Evolutionary conservation across 64 coral and sea anemone genomes (phyloP).

Genomic region (Trachythela sp.): DNA sequence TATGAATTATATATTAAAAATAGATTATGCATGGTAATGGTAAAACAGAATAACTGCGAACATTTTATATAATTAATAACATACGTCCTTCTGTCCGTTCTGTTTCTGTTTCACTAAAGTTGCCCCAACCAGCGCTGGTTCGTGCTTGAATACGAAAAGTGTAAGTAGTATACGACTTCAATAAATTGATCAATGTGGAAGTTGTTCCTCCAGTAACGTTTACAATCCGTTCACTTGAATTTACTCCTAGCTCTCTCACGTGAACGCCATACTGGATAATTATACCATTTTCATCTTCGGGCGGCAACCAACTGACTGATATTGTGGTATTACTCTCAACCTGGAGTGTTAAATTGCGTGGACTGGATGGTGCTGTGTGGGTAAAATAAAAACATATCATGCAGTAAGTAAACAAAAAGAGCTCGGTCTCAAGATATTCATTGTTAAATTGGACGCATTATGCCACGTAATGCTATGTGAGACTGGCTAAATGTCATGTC

Average conservation of each 20-base stretch:
- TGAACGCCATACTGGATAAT: too few relatives aligned
- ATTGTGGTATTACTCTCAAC: not conserved
- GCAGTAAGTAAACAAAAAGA: too few relatives aligned
- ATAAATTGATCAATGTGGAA: not conserved
- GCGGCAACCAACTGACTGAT: not conserved
- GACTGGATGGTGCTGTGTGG: not conserved
- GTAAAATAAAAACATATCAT: too few relatives aligned
- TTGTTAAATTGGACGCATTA: too few relatives aligned
- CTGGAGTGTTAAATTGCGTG: not conserved
- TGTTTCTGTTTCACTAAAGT: not conserved
- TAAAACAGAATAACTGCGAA: too few relatives aligned
- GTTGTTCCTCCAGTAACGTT: not conserved
- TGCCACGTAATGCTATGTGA: too few relatives aligned
- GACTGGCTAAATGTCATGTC: too few relatives aligned
- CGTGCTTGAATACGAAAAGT: not conserved
- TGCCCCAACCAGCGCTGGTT: not conserved
- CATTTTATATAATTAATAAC: too few relatives aligned
- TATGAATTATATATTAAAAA: too few relatives aligned
- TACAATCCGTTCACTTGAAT: not conserved
- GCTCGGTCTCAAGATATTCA: too few relatives aligned
- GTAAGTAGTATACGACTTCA: not conserved
- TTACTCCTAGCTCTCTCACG: not conserved
- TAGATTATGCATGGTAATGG: too few relatives aligned
- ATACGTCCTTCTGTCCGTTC: not conserved
- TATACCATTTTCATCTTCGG: too few relatives aligned